A percentile compares a stretch with the other conserved stretches of the same genome.
These are phyloP conservation scores for Fragum whitleyi DNA, from an alignment of 2,888 invertebrate species.

Conservation along the genomic window DNA sequence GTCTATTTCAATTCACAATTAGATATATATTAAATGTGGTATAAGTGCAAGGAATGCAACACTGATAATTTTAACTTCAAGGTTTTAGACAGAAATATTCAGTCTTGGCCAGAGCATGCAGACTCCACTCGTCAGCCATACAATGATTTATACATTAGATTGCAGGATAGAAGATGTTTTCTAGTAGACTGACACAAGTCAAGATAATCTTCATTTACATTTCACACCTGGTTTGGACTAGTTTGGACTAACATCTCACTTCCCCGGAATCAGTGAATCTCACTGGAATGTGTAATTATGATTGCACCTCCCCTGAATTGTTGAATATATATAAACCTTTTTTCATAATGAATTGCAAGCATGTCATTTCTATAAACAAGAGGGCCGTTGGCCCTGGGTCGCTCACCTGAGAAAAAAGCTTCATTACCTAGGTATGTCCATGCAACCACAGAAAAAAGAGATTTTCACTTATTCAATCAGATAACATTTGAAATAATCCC, in stretches of 20 bases:
- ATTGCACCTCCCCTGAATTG: background rate
- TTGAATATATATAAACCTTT: background rate
- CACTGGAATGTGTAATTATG: background rate
- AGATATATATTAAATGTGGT: too few relatives aligned
- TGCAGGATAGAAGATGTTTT: constrained; percentile 24
- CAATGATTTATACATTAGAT: constrained; percentile 25
- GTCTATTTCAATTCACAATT: too few relatives aligned
- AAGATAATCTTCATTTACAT: constrained; percentile 19
- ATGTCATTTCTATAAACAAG: too few relatives aligned
- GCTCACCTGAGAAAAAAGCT: too few relatives aligned
- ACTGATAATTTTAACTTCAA: too few relatives aligned
- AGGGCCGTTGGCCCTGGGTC: too few relatives aligned
- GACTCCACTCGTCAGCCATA: constrained; percentile 3
- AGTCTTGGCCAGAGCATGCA: background rate
- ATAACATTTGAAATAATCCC: too few relatives aligned
- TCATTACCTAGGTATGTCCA: too few relatives aligned
- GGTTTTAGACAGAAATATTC: constrained; percentile 5
- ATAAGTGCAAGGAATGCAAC: too few relatives aligned
- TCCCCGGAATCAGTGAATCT: constrained; percentile 4
- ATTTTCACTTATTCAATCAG: too few relatives aligned
- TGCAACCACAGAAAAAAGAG: too few relatives aligned
- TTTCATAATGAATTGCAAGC: too few relatives aligned
- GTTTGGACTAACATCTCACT: constrained; percentile 8
- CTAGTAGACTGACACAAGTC: constrained; percentile 23
- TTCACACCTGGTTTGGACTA: constrained; percentile 24